A percentile compares a stretch with the other conserved stretches of the same genome.
phyloP scores from a whole-genome alignment of 2,113 vertebrate species.

The Petromus typicus region DNA sequence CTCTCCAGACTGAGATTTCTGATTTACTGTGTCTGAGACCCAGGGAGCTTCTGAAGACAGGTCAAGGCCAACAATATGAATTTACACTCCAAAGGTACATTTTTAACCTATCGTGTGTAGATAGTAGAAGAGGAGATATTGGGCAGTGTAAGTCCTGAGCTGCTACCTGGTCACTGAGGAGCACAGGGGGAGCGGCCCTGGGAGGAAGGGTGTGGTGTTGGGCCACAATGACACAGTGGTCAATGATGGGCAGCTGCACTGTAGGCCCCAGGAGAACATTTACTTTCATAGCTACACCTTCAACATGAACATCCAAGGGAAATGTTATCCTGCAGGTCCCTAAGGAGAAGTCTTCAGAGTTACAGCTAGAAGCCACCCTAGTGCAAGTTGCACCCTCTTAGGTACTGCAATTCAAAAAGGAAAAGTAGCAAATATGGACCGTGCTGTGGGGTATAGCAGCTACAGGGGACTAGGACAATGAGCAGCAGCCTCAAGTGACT shows the following conservation, averaged over 20 bases:
- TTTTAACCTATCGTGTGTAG: too few relatives aligned
- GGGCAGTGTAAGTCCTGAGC: too few relatives aligned
- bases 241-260: neutral
- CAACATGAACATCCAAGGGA: neutral
- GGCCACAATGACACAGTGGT: neutral
- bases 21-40: neutral
- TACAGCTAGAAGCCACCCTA: neutral
- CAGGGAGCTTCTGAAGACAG: neutral
- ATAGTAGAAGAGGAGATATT: neutral
- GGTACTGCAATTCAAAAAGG: neutral
- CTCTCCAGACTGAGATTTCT: neutral
- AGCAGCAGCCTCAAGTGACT: neutral
- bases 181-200: too few relatives aligned
- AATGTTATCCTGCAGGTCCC: neutral
- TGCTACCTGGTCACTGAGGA: neutral
- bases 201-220: too few relatives aligned
- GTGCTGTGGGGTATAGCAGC: neutral
- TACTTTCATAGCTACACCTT: neutral
- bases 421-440: neutral
- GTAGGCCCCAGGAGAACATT: neutral
- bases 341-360: neutral
- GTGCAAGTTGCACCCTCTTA: neutral
- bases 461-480: accelerated
- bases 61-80: neutral
- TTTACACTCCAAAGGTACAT: too few relatives aligned